Percentiles rank a stretch among this genome's conserved stretches.
Evolutionary conservation across 2,888 invertebrate species (phyloP).

Genomic region (Ischnus inquisitorius): DNA sequence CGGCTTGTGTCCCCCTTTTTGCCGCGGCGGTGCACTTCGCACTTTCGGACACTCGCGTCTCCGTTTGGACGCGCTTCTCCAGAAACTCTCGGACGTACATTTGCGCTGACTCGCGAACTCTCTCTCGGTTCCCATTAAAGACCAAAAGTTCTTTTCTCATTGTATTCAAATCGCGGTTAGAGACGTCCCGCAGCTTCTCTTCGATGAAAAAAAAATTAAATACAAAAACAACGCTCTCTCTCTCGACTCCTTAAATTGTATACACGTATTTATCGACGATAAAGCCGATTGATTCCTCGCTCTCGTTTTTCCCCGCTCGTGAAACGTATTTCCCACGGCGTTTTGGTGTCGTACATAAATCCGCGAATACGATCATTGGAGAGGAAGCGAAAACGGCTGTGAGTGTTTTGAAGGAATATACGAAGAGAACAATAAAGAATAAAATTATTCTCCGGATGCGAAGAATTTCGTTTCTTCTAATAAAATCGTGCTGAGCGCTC

Average conservation of each 20-base stretch:
- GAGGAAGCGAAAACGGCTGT: not conserved
- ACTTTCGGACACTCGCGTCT: slow-evolving; percentile 79
- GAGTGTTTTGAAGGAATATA: not conserved
- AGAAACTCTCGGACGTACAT: slow-evolving; percentile 22
- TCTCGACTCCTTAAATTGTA: slow-evolving; percentile 39
- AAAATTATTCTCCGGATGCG: slow-evolving; percentile 49
- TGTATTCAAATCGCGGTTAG: slow-evolving; percentile 82
- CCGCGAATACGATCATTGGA: not conserved
- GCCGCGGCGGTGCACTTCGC: slow-evolving; percentile 81
- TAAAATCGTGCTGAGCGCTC: slow-evolving; percentile 44
- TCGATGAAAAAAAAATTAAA: slow-evolving; percentile 44
- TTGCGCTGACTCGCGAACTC: slow-evolving; percentile 20
- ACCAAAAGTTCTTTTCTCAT: slow-evolving; percentile 73
- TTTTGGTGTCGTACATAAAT: not conserved
- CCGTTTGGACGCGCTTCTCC: slow-evolving; percentile 65
- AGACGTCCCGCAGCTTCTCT: slow-evolving; percentile 25
- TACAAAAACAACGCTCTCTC: slow-evolving; percentile 23
- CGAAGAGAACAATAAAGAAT: slow-evolving; percentile 34
- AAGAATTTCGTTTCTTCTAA: slow-evolving; percentile 55
- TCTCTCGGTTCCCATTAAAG: slow-evolving; percentile 79
- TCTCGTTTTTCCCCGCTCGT: not conserved
- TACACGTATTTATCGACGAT: not conserved
- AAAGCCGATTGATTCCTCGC: not conserved
- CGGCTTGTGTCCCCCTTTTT: slow-evolving; percentile 73
- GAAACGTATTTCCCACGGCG: slow-evolving; percentile 24